phyloP scores from a whole-genome alignment of 1,140 invertebrate species.

The Drosophila baimaii region DNA sequence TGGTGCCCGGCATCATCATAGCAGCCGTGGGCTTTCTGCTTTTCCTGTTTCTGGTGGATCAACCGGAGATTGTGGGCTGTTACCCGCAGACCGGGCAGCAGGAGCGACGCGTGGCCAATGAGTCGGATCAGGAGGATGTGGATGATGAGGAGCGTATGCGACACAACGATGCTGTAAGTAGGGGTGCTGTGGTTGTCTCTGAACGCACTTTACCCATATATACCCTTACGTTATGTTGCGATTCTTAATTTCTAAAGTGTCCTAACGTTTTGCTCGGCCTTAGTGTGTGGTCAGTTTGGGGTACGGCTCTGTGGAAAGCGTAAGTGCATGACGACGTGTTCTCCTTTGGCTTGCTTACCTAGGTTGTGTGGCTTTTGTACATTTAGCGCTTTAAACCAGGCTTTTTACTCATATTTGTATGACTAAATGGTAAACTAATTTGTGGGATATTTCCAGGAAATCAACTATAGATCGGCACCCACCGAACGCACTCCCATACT shows the following conservation, averaged over 20 bases:
- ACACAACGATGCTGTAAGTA: constrained; percentile 70
- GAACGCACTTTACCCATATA: not conserved
- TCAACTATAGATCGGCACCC: constrained; percentile 79
- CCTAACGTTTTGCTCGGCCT: constrained; percentile 18
- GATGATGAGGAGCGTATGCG: constrained; percentile 53
- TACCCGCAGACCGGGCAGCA: constrained; percentile 73
- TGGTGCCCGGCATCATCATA: constrained; percentile 95
- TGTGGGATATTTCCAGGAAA: constrained; percentile 74
- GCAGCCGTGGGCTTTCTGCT: constrained; percentile 90
- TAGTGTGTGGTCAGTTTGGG: constrained; percentile 43
- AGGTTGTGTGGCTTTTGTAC: constrained; percentile 27
- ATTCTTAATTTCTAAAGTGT: constrained; percentile 41
- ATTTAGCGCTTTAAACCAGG: constrained; percentile 13
- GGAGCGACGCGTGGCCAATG: constrained; percentile 61
- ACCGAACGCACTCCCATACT: constrained; percentile 85
- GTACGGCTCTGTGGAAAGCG: constrained; percentile 41
- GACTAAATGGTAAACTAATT: not conserved
- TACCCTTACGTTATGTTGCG: constrained; percentile 18
- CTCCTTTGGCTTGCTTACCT: constrained; percentile 7
- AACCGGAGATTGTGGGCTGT: constrained; percentile 90
- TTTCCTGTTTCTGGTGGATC: constrained; percentile 93
- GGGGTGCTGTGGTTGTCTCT: not conserved
- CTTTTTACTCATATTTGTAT: too few relatives aligned
- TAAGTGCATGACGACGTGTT: constrained; percentile 55
- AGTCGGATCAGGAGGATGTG: constrained; percentile 70